Base-by-base conservation (phyloP, 2,888 invertebrate genomes). In the Dioctria rufipes region DNA sequence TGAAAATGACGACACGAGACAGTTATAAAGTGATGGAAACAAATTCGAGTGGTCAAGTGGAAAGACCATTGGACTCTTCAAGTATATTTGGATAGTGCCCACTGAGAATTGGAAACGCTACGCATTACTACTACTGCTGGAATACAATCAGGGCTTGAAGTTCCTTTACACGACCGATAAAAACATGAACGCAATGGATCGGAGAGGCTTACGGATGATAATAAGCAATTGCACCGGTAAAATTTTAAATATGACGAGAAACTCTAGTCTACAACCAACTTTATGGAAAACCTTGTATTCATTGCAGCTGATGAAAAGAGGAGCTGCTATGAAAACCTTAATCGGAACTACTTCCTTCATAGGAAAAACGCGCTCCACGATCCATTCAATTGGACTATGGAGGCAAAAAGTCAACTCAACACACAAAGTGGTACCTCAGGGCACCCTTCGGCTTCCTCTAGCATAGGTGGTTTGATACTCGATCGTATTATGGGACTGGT, bases 41-140 rank as follows among this genome's bases (percentile, higher is more conserved):
- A 79, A 67, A 69, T 67, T 79, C 67, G 67, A 81, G 82, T 80
- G 82, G 82, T 82, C 82, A 82, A 82, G 80, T 82, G 82, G 80
- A 82, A 81, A 82, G 82, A 80, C 80, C 81, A 80, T 81, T 82
- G 82, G 81, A 82, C 82, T 80, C 78, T 80, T 80, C 63, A 67
- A 69, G 61, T 25, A 25, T 54, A 46, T 51, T 60, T 42, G 80
- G 61, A 61, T 80, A 40, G 49, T 77, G 63, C 39, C 46, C 63
- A 77, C 63, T 77, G 77, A 46, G 63, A 61, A 77, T 43, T 77
- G 61, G 77, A 77, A 77, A 77, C 63, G 63, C 63, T 49, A 61
- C 73, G 73, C 51, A 58, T 71, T 73, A 51, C 67, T 46, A 54
- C 40, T 58, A 13, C 77, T 66, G 66, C 43, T 66, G 11, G 46